Evolutionary conservation across 2,797 vertebrate species (phyloP).

Genomic region (Chanos chanos): DNA sequence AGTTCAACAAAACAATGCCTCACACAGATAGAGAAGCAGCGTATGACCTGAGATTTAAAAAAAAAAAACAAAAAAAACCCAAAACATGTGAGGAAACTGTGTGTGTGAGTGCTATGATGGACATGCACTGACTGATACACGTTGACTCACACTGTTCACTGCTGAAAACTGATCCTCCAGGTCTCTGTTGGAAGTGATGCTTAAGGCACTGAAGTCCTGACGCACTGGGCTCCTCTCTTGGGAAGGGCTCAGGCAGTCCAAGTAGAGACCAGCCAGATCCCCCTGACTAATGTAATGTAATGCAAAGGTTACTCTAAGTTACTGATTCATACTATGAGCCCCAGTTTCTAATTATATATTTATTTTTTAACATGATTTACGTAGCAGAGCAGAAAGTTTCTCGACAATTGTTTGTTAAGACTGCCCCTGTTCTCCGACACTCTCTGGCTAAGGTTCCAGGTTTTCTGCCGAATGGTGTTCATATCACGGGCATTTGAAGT

Average conservation of each 20-base stretch:
- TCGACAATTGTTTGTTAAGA: too few relatives aligned
- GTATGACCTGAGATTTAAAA: not conserved
- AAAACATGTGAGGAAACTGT: too few relatives aligned
- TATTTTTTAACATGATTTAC: too few relatives aligned
- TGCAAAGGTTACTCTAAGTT: too few relatives aligned
- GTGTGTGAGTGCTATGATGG: too few relatives aligned
- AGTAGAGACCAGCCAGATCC: conserved; percentile 44
- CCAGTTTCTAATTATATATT: too few relatives aligned
- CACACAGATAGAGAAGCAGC: not conserved
- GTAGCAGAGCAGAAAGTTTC: too few relatives aligned
- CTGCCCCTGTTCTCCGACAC: too few relatives aligned
- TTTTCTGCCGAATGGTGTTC: not conserved
- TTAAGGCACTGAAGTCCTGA: conserved; percentile 6
- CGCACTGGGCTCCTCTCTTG: conserved; percentile 21
- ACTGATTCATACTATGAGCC: too few relatives aligned
- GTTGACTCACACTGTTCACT: not conserved
- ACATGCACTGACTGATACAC: too few relatives aligned
- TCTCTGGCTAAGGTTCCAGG: too few relatives aligned
- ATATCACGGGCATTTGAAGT: conserved; percentile 3
- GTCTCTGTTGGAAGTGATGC: not conserved
- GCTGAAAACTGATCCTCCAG: conserved; percentile 16
- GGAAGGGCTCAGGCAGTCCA: conserved; percentile 46
- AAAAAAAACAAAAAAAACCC: not conserved
- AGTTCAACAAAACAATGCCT: not conserved
- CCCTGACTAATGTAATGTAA: conserved; percentile 55